Percentiles rank a stretch among this genome's conserved stretches.
phyloP scores from a whole-genome alignment of 2,113 vertebrate species.

The Litocranius walleri region DNA sequence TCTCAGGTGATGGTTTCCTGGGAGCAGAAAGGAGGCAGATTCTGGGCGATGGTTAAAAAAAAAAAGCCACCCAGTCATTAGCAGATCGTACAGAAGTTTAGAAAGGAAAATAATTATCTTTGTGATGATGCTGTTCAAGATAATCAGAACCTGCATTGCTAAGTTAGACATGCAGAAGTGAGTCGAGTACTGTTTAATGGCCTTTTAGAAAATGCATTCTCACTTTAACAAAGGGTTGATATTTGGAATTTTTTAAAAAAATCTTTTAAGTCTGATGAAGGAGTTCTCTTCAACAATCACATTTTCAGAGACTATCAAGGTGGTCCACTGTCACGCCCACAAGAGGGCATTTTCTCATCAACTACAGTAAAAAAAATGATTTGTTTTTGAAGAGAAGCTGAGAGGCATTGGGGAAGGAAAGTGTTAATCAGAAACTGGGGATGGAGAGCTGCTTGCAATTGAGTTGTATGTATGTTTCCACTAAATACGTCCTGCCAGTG shows the following conservation, averaged over 20 bases:
- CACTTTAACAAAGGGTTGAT: conserved; percentile 28
- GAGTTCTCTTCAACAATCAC: neutral
- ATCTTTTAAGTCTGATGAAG: neutral
- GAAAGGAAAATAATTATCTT: conserved; percentile 65
- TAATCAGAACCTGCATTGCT: conserved; percentile 40
- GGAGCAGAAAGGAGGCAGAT: conserved; percentile 65
- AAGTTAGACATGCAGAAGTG: neutral
- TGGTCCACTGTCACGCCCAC: conserved; percentile 78
- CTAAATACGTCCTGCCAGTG: neutral
- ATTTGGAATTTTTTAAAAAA: neutral
- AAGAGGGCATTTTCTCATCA: conserved; percentile 84
- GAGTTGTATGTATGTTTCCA: conserved; percentile 46
- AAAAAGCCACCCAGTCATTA: conserved; percentile 62
- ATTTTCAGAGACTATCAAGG: conserved; percentile 4
- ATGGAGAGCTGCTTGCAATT: conserved; percentile 60
- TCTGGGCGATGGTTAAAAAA: conserved; percentile 23
- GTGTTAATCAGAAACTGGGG: conserved; percentile 37
- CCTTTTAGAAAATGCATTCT: conserved; percentile 36
- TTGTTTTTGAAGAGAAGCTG: conserved; percentile 43
- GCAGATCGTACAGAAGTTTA: conserved; percentile 56
- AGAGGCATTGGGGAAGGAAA: conserved; percentile 53
- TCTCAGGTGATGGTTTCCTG: conserved; percentile 68
- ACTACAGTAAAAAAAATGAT: conserved; percentile 68
- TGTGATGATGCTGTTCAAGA: conserved; percentile 28
- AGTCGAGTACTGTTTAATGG: neutral